Evolutionary conservation across 2,888 invertebrate genomes (phyloP), one percentile per base, ranked within the genome.

Genomic region (Dryobotodes eremita): DNA sequence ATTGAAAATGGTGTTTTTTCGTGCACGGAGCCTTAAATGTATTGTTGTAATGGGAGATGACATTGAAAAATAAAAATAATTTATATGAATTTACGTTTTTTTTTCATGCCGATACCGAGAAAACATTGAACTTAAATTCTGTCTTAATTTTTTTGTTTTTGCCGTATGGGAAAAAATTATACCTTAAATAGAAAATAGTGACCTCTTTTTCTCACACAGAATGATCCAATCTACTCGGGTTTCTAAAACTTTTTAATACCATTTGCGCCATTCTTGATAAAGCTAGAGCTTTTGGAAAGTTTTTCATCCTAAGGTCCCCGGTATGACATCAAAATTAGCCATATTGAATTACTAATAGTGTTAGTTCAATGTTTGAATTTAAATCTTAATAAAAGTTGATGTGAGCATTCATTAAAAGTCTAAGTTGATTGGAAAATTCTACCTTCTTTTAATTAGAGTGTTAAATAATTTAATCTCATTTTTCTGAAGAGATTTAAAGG

Each of bases 261-360:
- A 88, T 86, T 88, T 88, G 23, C 70, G 23, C 80, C 48, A 65
- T 86, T 86, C 78, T 81, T 69, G 31, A 46, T 15, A 8, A 57
- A 59, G 46, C 31, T 42, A 36, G 3, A 79, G 82, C 71, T 77
- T 86, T 86, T 1, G 0, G 1, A 13, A 64, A 75, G 55, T 80
- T 83, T 71, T 74, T 46, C 15, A 2, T 26, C 3, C 20, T 71
- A 2, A 10, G 23, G 15, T 15, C 42, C 23, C 46, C 57, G 55
- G 42, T 42, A 26, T 26, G n/a, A 17, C 3, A 17, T 46, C 23
- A 48, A 65, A 73, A 62, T 23, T 36, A 20, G 71, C 15, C 26
- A 46, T 84, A 71, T 74, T 66, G 23, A 71, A 62, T 79, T 46
- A 61, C 20, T 55, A 55, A 70, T 53, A 57, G 8, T 48, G 46